Evolutionary conservation across 2,797 vertebrate species (phyloP), one percentile per base, ranked within the genome.

Genomic region (Chaunax sp.): DNA sequence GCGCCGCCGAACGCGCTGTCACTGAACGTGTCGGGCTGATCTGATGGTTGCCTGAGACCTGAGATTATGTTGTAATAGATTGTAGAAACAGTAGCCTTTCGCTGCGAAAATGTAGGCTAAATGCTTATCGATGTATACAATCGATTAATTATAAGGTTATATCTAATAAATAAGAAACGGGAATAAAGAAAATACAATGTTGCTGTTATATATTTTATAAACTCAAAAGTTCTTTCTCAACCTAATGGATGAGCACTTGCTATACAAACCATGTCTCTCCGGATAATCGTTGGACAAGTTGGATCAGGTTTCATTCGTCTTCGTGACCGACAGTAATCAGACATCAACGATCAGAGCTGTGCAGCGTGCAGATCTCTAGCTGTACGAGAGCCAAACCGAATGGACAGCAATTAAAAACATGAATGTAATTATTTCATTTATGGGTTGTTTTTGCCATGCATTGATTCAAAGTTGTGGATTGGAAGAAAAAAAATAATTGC

Each of bases 241-340:
- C 35, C 35, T 14, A 37, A 11, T 37, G 13, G 9, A 37, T n/a
- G n/a, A n/a, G n/a, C n/a, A n/a, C n/a, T n/a, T n/a, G n/a, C n/a
- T n/a, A n/a, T n/a, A n/a, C n/a, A n/a, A n/a, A n/a, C n/a, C n/a
- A n/a, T n/a, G n/a, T n/a, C n/a, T n/a, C n/a, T n/a, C n/a, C n/a
- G n/a, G 19, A 46, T 46, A 5, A 12, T 13, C 11, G 5, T 8
- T 14, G 9, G 33, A 41, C 52, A 83, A 87, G 80, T 87, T 85
- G 73, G 68, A 71, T 72, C 61, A 53, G 67, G 53, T 25, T 67
- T 64, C 22, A 14, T 54, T 58, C 12, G n/a, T 53, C 43, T 75
- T 73, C 76, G 69, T 88, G 86, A 86, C 84, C 73, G 78, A 72
- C 77, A 38, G 56, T 67, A 40, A 79, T 75, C 67, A 72, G 63